Base-by-base conservation (phyloP, 30 jellyfish, hydroid and myxozoan species). In the Catostylus mosaicus region DNA sequence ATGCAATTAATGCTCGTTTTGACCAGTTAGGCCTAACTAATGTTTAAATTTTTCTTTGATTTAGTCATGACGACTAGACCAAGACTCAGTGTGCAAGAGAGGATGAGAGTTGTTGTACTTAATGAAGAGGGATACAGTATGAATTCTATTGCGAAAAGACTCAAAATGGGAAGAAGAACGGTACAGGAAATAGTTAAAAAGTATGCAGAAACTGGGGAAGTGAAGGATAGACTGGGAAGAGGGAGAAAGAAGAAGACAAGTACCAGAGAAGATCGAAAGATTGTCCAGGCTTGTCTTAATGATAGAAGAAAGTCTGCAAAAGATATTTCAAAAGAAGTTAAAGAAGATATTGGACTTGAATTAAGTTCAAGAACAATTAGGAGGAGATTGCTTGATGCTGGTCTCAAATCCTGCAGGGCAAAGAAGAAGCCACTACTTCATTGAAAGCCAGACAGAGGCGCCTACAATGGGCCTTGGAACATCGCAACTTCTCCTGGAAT, bases 401-500 rank as follows among this genome's bases (percentile, higher is more conserved):
- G 75, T 7, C 22, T 62, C 3, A 29, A 8, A 29, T 26, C 48
- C 46, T 62, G 75, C 46, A 62, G 45, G 26, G 20, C 48, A 32
- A 10, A 62, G 22, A 16, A 32, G 75, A 62, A 62, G 45, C 75
- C 46, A 19, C 8, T 62, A 3, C 48, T 62, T 62, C 29, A 4
- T 32, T 2, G 7, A 62, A 62, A 62, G 29, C 45, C 3, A 62
- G 75, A 32, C 48, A 29, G 45, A 26, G 26, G 48, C 75, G 75
- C 48, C 45, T 29, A n/a, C 45, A 62, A 62, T 62, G 75, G 75
- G 46, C 75, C 48, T 7, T 52, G 67, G 67, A 62, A 32, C 48
- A 32, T 29, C 46, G 48, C 48, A 32, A 8, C 29, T 7, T 32
- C n/a, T 2, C 11, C 75, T 62, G 5, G 45, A 32, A 62, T 14